Conservation (phyloP, 2,113 vertebrate species). For the Tympanuchus pallidicinctus region DNA sequence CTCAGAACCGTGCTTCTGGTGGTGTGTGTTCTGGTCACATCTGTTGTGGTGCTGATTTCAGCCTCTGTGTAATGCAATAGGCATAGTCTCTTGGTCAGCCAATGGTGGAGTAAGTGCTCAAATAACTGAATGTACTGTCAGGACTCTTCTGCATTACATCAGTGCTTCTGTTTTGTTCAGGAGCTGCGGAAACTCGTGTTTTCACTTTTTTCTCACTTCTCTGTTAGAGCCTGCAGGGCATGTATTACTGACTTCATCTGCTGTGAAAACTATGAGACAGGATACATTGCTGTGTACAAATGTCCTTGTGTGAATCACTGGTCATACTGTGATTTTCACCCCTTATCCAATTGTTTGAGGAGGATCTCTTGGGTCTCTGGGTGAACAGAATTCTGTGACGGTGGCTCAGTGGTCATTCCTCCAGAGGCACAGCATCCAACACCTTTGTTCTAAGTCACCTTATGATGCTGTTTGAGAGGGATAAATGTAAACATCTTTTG, state of each 20-base stretch:
- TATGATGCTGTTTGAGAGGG: not conserved
- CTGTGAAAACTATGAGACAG: not conserved
- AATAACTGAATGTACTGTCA: not conserved
- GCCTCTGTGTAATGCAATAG: not conserved
- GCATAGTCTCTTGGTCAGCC: not conserved
- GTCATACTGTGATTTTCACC: not conserved
- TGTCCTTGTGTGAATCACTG: not conserved
- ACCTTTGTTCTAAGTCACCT: not conserved
- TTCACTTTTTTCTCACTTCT: not conserved
- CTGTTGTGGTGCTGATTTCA: not conserved
- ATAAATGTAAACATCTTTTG: not conserved
- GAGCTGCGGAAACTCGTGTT: not conserved
- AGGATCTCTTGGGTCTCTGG: not conserved
- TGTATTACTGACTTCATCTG: not conserved
- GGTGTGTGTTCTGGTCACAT: not conserved
- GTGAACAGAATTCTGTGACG: not conserved
- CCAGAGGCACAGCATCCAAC: not conserved
- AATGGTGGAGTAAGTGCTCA: not conserved
- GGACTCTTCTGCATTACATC: not conserved
- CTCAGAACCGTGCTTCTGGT: rapidly evolving
- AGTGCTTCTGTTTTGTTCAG: not conserved
- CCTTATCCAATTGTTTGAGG: not conserved
- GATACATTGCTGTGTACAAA: not conserved
- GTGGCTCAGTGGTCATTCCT: not conserved
- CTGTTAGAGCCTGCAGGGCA: not conserved